These are phyloP conservation scores for Choristoneura rosaceana DNA, from an alignment of 2,888 invertebrate genomes.

Conservation along the genomic window DNA sequence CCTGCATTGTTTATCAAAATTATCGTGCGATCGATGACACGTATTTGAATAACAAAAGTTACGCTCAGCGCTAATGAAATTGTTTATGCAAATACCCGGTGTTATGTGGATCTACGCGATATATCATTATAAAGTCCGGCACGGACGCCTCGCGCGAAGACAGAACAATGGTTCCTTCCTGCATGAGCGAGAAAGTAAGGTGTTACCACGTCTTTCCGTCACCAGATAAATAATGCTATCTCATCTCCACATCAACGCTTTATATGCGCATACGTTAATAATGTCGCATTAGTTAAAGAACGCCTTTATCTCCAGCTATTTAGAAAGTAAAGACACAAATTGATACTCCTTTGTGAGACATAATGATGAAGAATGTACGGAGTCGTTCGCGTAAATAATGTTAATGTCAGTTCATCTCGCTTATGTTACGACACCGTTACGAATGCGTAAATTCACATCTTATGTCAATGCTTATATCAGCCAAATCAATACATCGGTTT, in stretches of 20 bases:
- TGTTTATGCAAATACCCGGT: constrained; percentile 61
- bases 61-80: constrained; percentile 61
- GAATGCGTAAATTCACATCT: constrained; percentile 32
- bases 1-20: constrained; percentile 54
- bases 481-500: constrained; percentile 8
- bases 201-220: constrained; percentile 56
- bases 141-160: constrained; percentile 57
- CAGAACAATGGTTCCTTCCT: constrained; percentile 69
- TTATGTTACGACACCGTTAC: constrained; percentile 36
- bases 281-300: constrained; percentile 55
- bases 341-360: constrained; percentile 40
- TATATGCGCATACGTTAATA: constrained; percentile 64
- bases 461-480: constrained; percentile 30
- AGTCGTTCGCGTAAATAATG: constrained; percentile 40
- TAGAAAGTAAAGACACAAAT: constrained; percentile 53
- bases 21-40: constrained; percentile 50
- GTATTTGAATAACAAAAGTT: constrained; percentile 53
- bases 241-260: constrained; percentile 54
- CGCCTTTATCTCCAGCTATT: constrained; percentile 54
- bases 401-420: constrained; percentile 31
- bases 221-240: constrained; percentile 66
- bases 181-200: constrained; percentile 56
- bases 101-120: constrained; percentile 55
- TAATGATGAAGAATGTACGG: constrained; percentile 39
- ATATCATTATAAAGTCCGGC: constrained; percentile 50